Evolutionary conservation across 2,113 vertebrate genomes (phyloP).

Genomic region (Burhinus bistriatus): DNA sequence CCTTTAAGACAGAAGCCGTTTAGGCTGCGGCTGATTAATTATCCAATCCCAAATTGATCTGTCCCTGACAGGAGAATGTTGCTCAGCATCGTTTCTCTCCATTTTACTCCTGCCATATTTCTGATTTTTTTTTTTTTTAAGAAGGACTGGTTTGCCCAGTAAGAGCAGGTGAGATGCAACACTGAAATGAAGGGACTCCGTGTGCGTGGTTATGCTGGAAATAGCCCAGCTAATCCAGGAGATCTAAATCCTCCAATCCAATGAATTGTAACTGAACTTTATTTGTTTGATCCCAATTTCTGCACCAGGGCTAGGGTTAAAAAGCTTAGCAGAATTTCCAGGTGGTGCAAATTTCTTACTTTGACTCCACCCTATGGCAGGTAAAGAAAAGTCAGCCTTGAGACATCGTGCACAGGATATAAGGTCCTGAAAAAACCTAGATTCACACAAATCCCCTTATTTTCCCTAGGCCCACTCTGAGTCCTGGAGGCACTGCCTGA

Average conservation of each 20-base stretch:
- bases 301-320: background rate
- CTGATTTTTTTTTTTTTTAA: background rate
- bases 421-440: background rate
- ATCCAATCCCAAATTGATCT: background rate
- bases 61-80: background rate
- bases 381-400: background rate
- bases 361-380: background rate
- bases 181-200: background rate
- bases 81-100: background rate
- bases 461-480: background rate
- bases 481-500: background rate
- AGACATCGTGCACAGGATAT: background rate
- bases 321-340: background rate
- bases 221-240: background rate
- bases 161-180: background rate
- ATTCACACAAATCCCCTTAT: background rate
- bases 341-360: background rate
- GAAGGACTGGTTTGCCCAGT: background rate
- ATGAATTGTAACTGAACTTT: background rate
- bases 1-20: constrained; percentile 41
- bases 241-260: background rate
- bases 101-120: background rate
- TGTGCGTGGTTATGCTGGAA: background rate
- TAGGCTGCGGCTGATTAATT: constrained; percentile 23
- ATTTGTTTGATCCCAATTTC: background rate